These are phyloP conservation scores for Catotricha subobsoleta DNA, from an alignment of 2,888 invertebrate species.

Conservation along the genomic window DNA sequence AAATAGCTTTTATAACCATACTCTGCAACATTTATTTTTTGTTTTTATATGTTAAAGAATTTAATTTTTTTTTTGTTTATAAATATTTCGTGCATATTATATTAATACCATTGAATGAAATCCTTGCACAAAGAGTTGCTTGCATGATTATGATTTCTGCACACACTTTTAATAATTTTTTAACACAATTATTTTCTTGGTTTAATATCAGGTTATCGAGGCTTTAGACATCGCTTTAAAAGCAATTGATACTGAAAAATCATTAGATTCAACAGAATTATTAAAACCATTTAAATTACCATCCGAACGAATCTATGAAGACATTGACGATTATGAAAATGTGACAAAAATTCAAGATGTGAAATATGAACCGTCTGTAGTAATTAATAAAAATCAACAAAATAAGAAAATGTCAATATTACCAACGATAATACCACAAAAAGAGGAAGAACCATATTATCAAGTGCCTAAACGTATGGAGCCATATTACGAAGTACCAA, in stretches of 20 bases:
- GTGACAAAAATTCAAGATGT: slow-evolving; percentile 14
- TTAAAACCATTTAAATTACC: not conserved
- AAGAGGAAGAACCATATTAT: slow-evolving; percentile 26
- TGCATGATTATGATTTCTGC: too few species aligned
- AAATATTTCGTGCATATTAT: too few species aligned
- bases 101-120: too few species aligned
- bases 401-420: too few species aligned
- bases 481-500: slow-evolving; percentile 29
- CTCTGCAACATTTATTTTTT: too few species aligned
- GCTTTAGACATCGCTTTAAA: slow-evolving; percentile 44
- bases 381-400: slow-evolving; percentile 8
- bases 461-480: slow-evolving; percentile 27
- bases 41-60: too few species aligned
- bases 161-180: too few species aligned
- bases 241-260: slow-evolving; percentile 39
- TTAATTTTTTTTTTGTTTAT: too few species aligned
- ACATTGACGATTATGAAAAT: slow-evolving; percentile 21
- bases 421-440: not conserved
- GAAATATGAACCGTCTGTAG: slow-evolving; percentile 12
- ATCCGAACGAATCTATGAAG: slow-evolving; percentile 32
- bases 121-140: too few species aligned
- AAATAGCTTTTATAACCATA: too few species aligned
- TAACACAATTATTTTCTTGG: too few species aligned
- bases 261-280: not conserved
- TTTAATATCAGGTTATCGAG: slow-evolving; percentile 35